Conservation (phyloP, 2,797 vertebrate genomes). For the Rhinatrema bivittatum region DNA sequence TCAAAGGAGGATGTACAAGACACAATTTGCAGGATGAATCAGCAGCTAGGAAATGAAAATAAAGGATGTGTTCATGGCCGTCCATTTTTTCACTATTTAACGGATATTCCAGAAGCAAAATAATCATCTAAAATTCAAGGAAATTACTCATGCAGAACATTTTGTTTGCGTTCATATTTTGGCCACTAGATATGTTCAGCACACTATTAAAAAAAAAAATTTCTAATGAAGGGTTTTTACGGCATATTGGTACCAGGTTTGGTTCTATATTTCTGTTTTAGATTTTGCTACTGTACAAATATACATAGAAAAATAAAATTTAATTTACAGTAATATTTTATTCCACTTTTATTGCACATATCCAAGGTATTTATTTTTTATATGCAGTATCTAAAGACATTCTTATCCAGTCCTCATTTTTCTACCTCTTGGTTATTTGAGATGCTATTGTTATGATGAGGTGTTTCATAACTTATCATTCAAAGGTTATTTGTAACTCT, state of each 20-base stretch:
- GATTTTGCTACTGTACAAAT: constrained; percentile 7
- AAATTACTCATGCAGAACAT: constrained; percentile 32
- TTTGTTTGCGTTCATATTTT: constrained; percentile 21
- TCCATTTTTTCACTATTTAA: constrained; percentile 79
- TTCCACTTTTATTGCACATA: neutral
- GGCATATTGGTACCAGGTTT: neutral
- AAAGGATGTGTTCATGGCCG: constrained; percentile 80
- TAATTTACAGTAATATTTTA: constrained; percentile 4
- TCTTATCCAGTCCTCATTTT: too few species aligned
- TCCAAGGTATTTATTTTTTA: neutral
- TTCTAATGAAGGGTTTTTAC: constrained; percentile 18
- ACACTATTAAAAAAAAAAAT: constrained; percentile 17
- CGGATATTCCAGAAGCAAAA: constrained; percentile 62
- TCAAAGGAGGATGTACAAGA: constrained; percentile 76
- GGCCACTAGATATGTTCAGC: constrained; percentile 17
- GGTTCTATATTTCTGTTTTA: constrained; percentile 1
- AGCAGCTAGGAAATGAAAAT: constrained; percentile 62
- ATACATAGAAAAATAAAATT: constrained; percentile 10
- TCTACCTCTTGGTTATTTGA: too few species aligned
- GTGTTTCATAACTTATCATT: too few species aligned
- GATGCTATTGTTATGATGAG: too few species aligned
- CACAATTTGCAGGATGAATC: constrained; percentile 68
- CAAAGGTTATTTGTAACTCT: too few species aligned
- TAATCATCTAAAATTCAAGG: constrained; percentile 33
- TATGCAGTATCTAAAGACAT: neutral